phyloP scores from a whole-genome alignment of 2,113 vertebrate species.

The Cheirogaleus medius region DNA sequence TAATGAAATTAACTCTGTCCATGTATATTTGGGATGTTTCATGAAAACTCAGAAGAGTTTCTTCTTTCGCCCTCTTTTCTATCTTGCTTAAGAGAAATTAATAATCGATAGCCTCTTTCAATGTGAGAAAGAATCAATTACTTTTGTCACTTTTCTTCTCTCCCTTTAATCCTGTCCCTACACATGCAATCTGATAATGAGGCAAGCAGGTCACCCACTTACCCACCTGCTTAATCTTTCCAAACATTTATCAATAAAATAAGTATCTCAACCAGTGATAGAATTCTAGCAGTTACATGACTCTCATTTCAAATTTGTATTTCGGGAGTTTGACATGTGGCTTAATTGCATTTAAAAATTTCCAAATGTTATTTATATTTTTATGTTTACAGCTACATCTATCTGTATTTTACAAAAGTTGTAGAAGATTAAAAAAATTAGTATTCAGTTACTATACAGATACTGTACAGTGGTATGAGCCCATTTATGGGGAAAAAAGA shows the following conservation, averaged over 20 bases:
- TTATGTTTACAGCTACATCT: not conserved
- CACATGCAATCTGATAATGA: not conserved
- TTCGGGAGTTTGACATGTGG: not conserved
- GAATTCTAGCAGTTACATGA: not conserved
- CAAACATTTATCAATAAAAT: not conserved
- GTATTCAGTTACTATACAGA: not conserved
- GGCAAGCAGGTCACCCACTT: not conserved
- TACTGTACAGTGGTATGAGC: not conserved
- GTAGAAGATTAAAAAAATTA: not conserved
- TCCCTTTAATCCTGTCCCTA: fast-evolving
- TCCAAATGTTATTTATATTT: not conserved
- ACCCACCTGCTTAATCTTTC: not conserved
- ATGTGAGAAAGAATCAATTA: not conserved
- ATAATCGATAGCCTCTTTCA: not conserved
- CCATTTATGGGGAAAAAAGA: not conserved
- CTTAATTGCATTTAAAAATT: not conserved
- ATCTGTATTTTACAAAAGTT: not conserved
- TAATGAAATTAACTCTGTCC: not conserved
- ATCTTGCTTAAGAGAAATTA: constrained; percentile 7
- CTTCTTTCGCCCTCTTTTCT: not conserved
- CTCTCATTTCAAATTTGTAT: not conserved
- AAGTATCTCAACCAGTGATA: not conserved
- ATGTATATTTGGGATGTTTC: not conserved
- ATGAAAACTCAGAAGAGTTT: not conserved
- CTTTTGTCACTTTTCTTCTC: not conserved